Conservation (phyloP, 2,888 invertebrate species). For the Drosophila peninsularis region DNA sequence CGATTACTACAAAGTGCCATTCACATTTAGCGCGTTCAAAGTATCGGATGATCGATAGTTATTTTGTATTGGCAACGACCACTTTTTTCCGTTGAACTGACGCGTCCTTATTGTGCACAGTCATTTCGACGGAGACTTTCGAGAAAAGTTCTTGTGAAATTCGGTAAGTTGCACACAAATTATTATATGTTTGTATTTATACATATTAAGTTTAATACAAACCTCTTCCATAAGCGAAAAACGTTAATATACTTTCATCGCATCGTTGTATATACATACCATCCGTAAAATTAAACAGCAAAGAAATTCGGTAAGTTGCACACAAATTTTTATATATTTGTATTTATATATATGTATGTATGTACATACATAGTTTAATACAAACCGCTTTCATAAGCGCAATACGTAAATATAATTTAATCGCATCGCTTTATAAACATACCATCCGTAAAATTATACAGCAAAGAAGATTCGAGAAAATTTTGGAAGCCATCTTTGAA, state of each 20-base stretch:
- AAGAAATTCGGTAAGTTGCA: neutral
- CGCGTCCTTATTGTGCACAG: neutral
- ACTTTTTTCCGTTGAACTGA: constrained; percentile 3
- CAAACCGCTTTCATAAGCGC: no score
- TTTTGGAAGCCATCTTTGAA: neutral
- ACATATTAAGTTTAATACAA: neutral
- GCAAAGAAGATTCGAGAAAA: neutral
- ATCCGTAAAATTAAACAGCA: neutral
- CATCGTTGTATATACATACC: constrained; percentile 9
- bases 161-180: neutral
- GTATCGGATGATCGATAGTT: constrained; percentile 1
- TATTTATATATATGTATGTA: neutral
- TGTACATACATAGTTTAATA: neutral
- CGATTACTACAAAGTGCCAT: neutral
- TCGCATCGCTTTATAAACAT: constrained; percentile 2
- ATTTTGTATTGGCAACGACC: neutral
- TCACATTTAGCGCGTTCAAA: neutral
- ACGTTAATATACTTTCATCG: neutral
- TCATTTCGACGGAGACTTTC: neutral
- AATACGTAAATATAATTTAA: neutral
- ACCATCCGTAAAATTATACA: neutral
- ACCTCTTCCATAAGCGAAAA: no score
- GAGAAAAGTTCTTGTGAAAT: neutral
- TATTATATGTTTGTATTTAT: neutral
- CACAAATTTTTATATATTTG: no score